These are phyloP conservation scores for Tichodroma muraria DNA, from an alignment of 2,113 vertebrate genomes.

Conservation along the genomic window DNA sequence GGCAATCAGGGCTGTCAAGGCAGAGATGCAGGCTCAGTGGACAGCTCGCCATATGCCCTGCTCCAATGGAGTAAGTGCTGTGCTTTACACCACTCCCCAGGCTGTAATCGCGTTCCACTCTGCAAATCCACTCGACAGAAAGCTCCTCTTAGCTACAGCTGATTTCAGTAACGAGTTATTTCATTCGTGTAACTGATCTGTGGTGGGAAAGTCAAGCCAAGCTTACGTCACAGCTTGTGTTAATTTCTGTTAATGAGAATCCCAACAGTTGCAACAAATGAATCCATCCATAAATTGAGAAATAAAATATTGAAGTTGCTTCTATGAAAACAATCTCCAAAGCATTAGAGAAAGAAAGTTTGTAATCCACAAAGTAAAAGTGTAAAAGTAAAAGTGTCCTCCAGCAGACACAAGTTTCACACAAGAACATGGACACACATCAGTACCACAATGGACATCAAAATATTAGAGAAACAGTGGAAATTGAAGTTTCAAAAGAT, in stretches of 20 bases:
- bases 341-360: background rate
- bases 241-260: constrained; percentile 13
- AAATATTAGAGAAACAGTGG: background rate
- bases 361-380: background rate
- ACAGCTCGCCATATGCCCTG: background rate
- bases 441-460: background rate
- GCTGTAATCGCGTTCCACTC: background rate
- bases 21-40: background rate
- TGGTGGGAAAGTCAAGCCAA: constrained; percentile 2
- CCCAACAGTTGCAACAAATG: background rate
- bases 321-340: background rate
- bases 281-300: background rate
- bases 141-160: constrained; percentile 10
- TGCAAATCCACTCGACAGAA: constrained; percentile 30
- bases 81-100: background rate
- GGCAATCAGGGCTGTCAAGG: background rate
- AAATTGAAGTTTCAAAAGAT: background rate
- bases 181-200: constrained; percentile 13
- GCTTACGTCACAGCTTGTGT: background rate
- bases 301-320: background rate
- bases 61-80: background rate
- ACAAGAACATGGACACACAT: background rate
- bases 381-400: background rate
- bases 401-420: background rate
- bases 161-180: constrained; percentile 15